Evolutionary conservation across 2,113 vertebrate species (phyloP), one percentile per base, ranked within the genome.

Genomic region (Connochaetes taurinus): DNA sequence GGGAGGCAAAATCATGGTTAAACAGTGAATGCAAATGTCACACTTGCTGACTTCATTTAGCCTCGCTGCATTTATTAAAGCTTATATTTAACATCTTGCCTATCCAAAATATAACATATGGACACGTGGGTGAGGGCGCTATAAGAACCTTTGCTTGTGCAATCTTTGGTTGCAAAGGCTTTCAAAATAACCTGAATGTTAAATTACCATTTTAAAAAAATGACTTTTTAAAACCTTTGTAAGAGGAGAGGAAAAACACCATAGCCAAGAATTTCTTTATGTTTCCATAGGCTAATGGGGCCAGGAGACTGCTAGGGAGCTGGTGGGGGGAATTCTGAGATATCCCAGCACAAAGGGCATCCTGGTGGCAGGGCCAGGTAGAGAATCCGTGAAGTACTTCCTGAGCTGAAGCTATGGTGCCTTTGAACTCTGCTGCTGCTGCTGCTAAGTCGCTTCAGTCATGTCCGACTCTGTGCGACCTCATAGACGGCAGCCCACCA

Each of bases 161-260:
- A 50, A 62, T 53, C 43, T 95, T 74, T 95, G 91, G 52, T 67
- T 97, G 50, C 31, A 80, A 13, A 96, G 71, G 25, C 58, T 97
- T 40, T 98, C 96, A 95, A 94, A 97, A 96, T 57, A 93, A 94
- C 64, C 67, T 85, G 64, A 88, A 97, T 93, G 82, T 83, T 94
- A 96, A 93, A 53, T 83, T 95, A 29, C 52, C 78, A 45, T 87
- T 78, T 57, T n/a, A 43, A 27, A 85, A 91, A 64, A 58, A 60
- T 67, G 29, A 74, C 80, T 87, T 96, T 40, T 92, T 16, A 92
- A 62, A 97, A 67, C 16, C 1, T 9, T 36, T 80, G 19, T 45
- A 57, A 90, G 74, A 87, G 14, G 27, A 93, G 6, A 93, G 47
- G 25, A 36, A 94, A 92, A 82, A 78, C 7, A 47, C 23, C 19